A percentile compares a stretch with the other conserved stretches of the same genome.
Evolutionary conservation across 2,113 vertebrate species (phyloP).

Genomic region (Megaceryle torquata): DNA sequence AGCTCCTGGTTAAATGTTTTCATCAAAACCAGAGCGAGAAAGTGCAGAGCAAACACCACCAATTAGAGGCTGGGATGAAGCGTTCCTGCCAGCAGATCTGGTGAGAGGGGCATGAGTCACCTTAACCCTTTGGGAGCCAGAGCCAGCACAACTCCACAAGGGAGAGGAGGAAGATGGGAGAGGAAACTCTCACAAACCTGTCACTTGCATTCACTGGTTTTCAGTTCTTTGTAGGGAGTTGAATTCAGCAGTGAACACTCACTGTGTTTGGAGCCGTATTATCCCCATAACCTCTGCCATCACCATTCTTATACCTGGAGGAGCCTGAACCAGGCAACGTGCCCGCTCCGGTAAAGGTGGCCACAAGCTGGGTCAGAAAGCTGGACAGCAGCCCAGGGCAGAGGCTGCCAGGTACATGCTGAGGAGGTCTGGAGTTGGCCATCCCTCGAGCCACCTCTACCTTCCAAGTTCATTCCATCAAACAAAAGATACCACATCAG

Average conservation of each 20-base stretch:
- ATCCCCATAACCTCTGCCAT: not conserved
- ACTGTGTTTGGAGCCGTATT: rapidly evolving
- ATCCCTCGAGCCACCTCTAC: not conserved
- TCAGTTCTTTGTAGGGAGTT: not conserved
- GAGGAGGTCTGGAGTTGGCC: not conserved
- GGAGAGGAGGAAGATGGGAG: not conserved
- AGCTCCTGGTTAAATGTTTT: slow-evolving; percentile 65
- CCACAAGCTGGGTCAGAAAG: rapidly evolving
- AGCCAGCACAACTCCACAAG: not conserved
- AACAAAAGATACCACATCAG: not conserved
- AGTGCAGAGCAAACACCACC: slow-evolving; percentile 65
- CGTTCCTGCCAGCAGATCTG: slow-evolving; percentile 45
- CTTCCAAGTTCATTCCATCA: not conserved
- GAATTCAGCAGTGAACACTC: not conserved
- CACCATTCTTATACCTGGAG: not conserved
- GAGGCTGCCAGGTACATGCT: not conserved
- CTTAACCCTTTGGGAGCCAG: slow-evolving; percentile 45
- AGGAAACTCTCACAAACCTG: not conserved
- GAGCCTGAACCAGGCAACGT: not conserved
- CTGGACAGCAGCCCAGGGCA: not conserved
- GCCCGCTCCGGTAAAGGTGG: not conserved
- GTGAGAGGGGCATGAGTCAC: slow-evolving; percentile 59
- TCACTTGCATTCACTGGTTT: not conserved
- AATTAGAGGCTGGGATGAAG: slow-evolving; percentile 59
- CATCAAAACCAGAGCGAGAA: slow-evolving; percentile 66